Percentiles rank a stretch among this genome's conserved stretches.
Evolutionary conservation across 53 echinoderm and acorn worm species (phyloP).

Genomic region (Henricia sp.): DNA sequence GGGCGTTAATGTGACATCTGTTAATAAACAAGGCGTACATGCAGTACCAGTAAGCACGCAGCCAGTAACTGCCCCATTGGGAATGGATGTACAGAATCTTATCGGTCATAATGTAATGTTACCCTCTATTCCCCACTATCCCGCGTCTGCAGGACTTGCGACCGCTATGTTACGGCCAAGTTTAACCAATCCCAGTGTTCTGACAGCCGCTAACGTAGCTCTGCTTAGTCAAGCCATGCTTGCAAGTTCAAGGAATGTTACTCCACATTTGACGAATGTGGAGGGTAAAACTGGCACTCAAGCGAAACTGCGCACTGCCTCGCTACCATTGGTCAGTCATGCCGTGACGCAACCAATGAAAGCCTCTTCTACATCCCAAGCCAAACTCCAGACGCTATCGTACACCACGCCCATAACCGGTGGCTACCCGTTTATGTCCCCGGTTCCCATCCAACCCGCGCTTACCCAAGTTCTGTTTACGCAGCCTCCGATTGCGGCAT

Average conservation of each 20-base stretch:
- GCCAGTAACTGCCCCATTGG: conserved; percentile 8
- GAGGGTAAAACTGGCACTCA: conserved; percentile 12
- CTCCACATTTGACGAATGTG: conserved; percentile 1
- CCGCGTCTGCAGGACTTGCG: background rate
- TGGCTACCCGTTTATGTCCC: conserved; percentile 32
- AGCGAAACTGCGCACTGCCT: conserved; percentile 4
- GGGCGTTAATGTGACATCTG: background rate
- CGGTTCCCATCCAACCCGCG: conserved; percentile 47
- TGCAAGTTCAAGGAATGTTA: conserved; percentile 6
- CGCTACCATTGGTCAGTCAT: background rate
- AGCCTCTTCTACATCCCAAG: background rate
- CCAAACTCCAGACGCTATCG: background rate
- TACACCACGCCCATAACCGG: conserved; percentile 19
- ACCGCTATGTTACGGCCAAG: conserved; percentile 13
- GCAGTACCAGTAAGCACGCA: background rate
- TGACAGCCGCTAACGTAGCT: conserved; percentile 27
- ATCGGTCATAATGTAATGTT: conserved; percentile 28
- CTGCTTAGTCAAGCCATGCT: conserved; percentile 40
- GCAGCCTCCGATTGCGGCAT: conserved; percentile 65
- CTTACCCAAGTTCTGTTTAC: conserved; percentile 70
- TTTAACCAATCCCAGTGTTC: conserved; percentile 20
- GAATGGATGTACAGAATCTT: conserved; percentile 9
- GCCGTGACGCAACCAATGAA: conserved; percentile 8
- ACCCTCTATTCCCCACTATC: conserved; percentile 35
- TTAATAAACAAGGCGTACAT: background rate